Base-by-base conservation (phyloP, 2,113 vertebrate genomes). In the Cyanistes caeruleus region DNA sequence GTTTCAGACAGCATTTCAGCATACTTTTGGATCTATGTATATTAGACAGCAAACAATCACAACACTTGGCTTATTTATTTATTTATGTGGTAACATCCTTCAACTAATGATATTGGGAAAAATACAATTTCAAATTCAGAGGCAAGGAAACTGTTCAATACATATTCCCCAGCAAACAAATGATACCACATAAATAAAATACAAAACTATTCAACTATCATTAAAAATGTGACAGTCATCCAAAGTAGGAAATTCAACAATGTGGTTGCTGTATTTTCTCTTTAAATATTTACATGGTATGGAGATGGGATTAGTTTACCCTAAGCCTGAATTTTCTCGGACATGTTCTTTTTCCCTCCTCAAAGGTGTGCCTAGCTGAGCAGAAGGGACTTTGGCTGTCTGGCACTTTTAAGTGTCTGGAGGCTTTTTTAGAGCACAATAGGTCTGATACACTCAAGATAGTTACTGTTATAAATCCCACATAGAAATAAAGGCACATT, bases 171-270 rank as follows among this genome's bases (percentile, higher is more conserved):
- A 53, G 77, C 86, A 95, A 96, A 95, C 91, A 97, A 97, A 94
- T 95, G 86, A 94, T 41, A 96, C 82, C 93, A 94, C 92, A 96
- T 97, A 96, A 96, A 97, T 97, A 96, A 97, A 97, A 97, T 90
- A 97, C 93, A 94, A 92, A 97, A 96, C 96, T 75, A 96, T 95
- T 93, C 92, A 89, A 87, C 85, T 93, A 72, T 63, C 96, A 96
- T 95, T 96, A 95, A 95, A 97, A 97, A 95, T 89, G 91, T 96
- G 95, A 94, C 84, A 95, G 65, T 56, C 91, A 84, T 93, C 83
- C 73, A 88, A 93, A 90, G 60, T 1, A 86, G 76, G 60, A 95
- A 93, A 96, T 92, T 92, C 83, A 90, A 41, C 92, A 81, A 78
- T 51, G 69, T 55, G 60, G 55, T 30, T 87, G 83, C 52, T 92